Evolutionary conservation across 1,140 invertebrate genomes (phyloP).

Genomic region (Ladona fulva): DNA sequence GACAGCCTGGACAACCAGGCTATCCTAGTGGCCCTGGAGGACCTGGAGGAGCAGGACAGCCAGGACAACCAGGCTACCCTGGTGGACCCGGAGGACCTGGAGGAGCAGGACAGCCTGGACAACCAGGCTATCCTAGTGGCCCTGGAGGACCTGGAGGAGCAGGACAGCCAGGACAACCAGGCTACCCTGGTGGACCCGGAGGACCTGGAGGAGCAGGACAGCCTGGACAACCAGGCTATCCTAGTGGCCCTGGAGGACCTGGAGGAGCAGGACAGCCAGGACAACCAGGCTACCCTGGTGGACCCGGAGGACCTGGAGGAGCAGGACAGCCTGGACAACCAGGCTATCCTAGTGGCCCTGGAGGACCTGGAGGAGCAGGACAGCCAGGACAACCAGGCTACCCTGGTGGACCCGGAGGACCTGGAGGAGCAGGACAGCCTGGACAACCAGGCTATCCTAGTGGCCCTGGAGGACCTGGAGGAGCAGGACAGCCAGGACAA

Average conservation of each 20-base stretch:
- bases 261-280: background rate
- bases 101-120: background rate
- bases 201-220: constrained; percentile 15
- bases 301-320: background rate
- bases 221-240: background rate
- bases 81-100: background rate
- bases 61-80: background rate
- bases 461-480: constrained; percentile 20
- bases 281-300: background rate
- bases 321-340: constrained; percentile 14
- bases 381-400: background rate
- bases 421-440: constrained; percentile 13
- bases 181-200: background rate
- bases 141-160: constrained; percentile 23
- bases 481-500: constrained; percentile 9
- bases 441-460: too few relatives aligned
- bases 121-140: constrained; percentile 20
- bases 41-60: constrained; percentile 27
- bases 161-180: constrained; percentile 12
- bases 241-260: too few relatives aligned
- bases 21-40: constrained; percentile 18
- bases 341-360: background rate
- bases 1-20: background rate
- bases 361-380: background rate
- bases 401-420: background rate